These are phyloP conservation scores for Psittacula derbiana DNA, from an alignment of 2,797 vertebrate species.

Conservation along the genomic window DNA sequence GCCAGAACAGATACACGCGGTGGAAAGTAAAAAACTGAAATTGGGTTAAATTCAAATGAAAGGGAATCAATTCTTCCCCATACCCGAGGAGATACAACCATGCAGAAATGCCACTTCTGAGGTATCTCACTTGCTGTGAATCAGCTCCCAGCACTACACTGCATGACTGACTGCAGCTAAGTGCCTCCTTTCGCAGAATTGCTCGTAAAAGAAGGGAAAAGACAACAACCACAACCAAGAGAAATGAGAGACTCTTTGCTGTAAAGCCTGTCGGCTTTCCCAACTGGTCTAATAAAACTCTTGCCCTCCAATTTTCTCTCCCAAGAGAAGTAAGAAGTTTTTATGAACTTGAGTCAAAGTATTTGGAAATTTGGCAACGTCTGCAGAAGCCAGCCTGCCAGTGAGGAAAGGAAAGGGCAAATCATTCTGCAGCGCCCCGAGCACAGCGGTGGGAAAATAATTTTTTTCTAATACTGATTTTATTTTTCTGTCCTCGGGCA, in stretches of 20 bases:
- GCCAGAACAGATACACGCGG: not conserved
- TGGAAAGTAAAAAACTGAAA: not conserved
- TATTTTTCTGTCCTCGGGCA: not conserved
- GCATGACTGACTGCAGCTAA: not conserved
- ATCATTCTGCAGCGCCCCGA: not conserved
- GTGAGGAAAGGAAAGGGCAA: not conserved
- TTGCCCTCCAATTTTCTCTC: slow-evolving; percentile 22
- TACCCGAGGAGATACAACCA: not conserved
- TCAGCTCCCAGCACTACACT: not conserved
- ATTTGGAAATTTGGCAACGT: not conserved
- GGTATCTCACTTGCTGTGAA: not conserved
- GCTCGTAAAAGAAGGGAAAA: slow-evolving; percentile 19
- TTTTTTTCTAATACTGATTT: not conserved
- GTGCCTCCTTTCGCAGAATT: not conserved
- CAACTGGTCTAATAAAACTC: slow-evolving; percentile 41
- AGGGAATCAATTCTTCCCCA: not conserved
- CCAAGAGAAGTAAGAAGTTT: not conserved
- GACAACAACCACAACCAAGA: not conserved
- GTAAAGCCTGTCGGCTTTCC: slow-evolving; percentile 4
- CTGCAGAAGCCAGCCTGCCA: slow-evolving; percentile 1
- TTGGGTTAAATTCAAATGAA: not conserved
- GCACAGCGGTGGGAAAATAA: not conserved
- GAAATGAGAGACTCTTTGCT: not conserved
- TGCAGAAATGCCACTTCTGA: not conserved
- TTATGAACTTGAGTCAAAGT: slow-evolving; percentile 8